Conservation (phyloP, 1,140 invertebrate species). For the Temnothorax nylanderi region DNA sequence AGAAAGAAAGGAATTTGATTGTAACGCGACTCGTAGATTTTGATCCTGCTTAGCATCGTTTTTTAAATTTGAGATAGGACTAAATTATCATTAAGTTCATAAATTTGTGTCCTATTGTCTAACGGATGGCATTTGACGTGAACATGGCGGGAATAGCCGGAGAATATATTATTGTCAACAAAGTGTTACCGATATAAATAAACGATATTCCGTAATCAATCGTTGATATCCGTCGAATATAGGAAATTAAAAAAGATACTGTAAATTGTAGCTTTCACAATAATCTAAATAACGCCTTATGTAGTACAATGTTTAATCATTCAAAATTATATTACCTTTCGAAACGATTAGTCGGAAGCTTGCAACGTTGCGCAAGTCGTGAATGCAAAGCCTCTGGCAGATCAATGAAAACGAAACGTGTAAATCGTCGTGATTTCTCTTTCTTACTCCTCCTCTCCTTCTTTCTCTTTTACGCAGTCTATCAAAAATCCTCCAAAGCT, state of each 20-base stretch:
- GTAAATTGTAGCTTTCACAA: slow-evolving; percentile 32
- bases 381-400: not conserved
- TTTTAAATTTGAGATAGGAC: not conserved
- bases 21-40: not conserved
- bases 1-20: not conserved
- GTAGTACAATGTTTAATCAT: not conserved
- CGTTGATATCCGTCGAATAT: not conserved
- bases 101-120: slow-evolving; percentile 18
- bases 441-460: not conserved
- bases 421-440: not conserved
- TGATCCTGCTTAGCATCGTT: not conserved
- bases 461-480: not conserved
- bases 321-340: not conserved
- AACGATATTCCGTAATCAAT: not conserved
- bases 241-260: slow-evolving; percentile 30
- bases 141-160: not conserved
- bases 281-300: slow-evolving; percentile 35
- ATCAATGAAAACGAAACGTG: slow-evolving; percentile 44
- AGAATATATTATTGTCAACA: slow-evolving; percentile 51
- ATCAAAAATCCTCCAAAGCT: slow-evolving; percentile 44
- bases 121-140: slow-evolving; percentile 14
- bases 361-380: not conserved
- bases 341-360: slow-evolving; percentile 35
- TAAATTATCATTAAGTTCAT: not conserved
- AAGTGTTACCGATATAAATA: slow-evolving; percentile 31